phyloP scores from a whole-genome alignment of 2,113 vertebrate genomes.

The Lophura nycthemera region DNA sequence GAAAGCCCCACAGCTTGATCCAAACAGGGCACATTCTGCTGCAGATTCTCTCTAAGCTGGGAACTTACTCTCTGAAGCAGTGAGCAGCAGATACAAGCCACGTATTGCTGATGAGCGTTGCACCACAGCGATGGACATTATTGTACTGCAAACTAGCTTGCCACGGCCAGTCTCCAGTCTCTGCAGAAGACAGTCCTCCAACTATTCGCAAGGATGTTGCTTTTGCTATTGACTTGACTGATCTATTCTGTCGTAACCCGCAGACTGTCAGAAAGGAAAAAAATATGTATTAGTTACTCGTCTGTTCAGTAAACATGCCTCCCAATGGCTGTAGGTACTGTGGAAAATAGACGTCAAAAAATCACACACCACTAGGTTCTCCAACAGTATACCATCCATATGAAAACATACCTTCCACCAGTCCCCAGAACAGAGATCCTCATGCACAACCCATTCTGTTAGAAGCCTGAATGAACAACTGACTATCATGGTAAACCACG shows the following conservation, averaged over 20 bases:
- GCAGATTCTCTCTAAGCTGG: neutral
- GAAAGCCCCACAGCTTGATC: neutral
- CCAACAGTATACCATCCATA: neutral
- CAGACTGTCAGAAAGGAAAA: constrained; percentile 72
- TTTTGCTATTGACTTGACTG: constrained; percentile 57
- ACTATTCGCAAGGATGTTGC: constrained; percentile 76
- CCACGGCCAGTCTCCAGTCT: constrained; percentile 89
- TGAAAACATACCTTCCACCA: neutral
- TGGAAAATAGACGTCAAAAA: neutral
- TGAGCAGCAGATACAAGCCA: constrained; percentile 94
- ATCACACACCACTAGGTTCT: neutral
- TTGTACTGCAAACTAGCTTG: constrained; percentile 90
- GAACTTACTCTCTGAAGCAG: constrained; percentile 83
- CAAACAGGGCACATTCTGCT: neutral
- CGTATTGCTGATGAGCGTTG: constrained; percentile 85
- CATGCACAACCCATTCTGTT: neutral
- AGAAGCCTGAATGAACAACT: neutral
- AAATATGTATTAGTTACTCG: neutral
- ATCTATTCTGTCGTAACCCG: constrained; percentile 70
- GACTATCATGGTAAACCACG: neutral
- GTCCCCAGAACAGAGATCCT: neutral
- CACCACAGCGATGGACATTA: constrained; percentile 86
- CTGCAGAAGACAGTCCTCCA: constrained; percentile 80
- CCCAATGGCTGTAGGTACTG: neutral
- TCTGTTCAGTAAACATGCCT: neutral